These are phyloP conservation scores for Idaea biselata DNA, from an alignment of 2,888 invertebrate species.

Conservation along the genomic window DNA sequence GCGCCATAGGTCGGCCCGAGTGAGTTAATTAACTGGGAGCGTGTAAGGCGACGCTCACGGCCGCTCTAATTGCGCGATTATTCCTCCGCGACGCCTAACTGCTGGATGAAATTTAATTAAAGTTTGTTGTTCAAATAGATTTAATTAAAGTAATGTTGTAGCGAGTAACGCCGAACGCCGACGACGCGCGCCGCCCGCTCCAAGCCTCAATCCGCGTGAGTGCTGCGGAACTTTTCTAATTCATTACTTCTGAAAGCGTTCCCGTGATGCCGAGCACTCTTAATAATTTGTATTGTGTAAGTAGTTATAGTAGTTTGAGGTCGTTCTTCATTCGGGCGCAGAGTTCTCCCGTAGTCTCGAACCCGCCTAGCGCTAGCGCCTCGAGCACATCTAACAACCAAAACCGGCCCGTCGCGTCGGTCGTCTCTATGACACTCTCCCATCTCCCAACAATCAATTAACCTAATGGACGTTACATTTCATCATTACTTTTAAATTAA, in stretches of 20 bases:
- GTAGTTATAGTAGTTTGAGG: slow-evolving; percentile 54
- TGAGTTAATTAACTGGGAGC: slow-evolving; percentile 80
- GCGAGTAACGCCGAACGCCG: slow-evolving; percentile 63
- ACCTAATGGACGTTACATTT: slow-evolving; percentile 51
- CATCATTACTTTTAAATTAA: slow-evolving; percentile 44
- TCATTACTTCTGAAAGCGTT: slow-evolving; percentile 81
- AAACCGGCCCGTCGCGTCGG: slow-evolving; percentile 7
- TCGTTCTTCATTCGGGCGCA: slow-evolving; percentile 23
- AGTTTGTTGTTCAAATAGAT: slow-evolving; percentile 83
- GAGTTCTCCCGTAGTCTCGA: not conserved
- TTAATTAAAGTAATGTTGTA: slow-evolving; percentile 82
- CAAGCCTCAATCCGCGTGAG: slow-evolving; percentile 78
- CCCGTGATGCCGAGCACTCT: slow-evolving; percentile 79
- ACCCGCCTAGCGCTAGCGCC: slow-evolving; percentile 19
- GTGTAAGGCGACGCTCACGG: slow-evolving; percentile 80
- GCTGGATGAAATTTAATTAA: slow-evolving; percentile 82
- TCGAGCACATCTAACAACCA: not conserved
- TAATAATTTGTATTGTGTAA: slow-evolving; percentile 80
- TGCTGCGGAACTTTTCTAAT: slow-evolving; percentile 81
- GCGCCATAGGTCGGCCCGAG: slow-evolving; percentile 64
- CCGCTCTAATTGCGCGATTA: slow-evolving; percentile 81
- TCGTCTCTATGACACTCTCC: slow-evolving; percentile 35
- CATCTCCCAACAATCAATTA: slow-evolving; percentile 39
- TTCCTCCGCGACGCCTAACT: slow-evolving; percentile 81
- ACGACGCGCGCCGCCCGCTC: slow-evolving; percentile 38